phyloP scores from a whole-genome alignment of 1,140 invertebrate species.

The Augochlora pura region DNA sequence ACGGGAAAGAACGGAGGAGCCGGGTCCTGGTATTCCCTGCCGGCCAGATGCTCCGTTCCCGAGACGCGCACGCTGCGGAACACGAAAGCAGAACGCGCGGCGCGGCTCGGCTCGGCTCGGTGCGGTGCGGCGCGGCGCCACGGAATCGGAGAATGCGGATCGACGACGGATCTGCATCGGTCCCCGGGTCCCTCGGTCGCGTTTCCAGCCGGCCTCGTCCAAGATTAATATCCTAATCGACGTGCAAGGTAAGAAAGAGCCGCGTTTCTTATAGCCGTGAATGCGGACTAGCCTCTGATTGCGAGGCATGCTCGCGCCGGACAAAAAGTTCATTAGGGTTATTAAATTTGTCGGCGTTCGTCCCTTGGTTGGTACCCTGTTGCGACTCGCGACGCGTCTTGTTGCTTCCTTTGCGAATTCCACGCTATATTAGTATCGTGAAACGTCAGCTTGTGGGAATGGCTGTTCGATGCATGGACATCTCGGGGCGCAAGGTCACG shows the following conservation, averaged over 20 bases:
- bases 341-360: slow-evolving; percentile 37
- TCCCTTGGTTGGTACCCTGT: neutral
- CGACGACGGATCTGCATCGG: slow-evolving; percentile 54
- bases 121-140: slow-evolving; percentile 28
- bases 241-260: slow-evolving; percentile 8
- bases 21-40: slow-evolving; percentile 42
- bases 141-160: slow-evolving; percentile 54
- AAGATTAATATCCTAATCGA: slow-evolving; percentile 53
- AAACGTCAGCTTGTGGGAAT: neutral
- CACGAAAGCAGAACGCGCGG: slow-evolving; percentile 48
- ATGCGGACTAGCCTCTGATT: neutral
- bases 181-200: slow-evolving; percentile 13
- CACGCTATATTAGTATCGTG: neutral
- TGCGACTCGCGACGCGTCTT: neutral
- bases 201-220: slow-evolving; percentile 27
- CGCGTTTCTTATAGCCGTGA: neutral
- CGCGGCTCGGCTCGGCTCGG: neutral
- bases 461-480: neutral
- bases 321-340: slow-evolving; percentile 45
- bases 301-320: slow-evolving; percentile 1
- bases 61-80: too few relatives aligned
- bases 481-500: neutral
- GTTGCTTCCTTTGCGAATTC: neutral
- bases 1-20: slow-evolving; percentile 26
- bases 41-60: slow-evolving; percentile 33